Evolutionary conservation across 2,797 vertebrate genomes (phyloP).

Genomic region (Pangasius macronema): DNA sequence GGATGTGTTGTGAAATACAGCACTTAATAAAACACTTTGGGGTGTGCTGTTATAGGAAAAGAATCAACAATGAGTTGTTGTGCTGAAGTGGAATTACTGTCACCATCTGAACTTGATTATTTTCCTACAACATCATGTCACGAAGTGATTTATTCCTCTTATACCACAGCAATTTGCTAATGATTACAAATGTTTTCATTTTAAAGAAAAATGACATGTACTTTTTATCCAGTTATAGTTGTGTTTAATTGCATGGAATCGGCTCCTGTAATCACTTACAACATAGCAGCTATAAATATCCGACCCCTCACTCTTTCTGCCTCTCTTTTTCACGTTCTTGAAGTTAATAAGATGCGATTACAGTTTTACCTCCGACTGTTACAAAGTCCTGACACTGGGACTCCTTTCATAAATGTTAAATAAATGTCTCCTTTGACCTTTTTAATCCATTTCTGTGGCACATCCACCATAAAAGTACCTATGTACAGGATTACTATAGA

Average conservation of each 20-base stretch:
- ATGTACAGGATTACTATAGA: not conserved
- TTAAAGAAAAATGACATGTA: too few relatives aligned
- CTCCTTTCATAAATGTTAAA: not conserved
- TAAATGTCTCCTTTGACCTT: not conserved
- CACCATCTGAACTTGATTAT: not conserved
- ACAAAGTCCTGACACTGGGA: not conserved
- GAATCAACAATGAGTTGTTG: not conserved
- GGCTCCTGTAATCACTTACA: too few relatives aligned
- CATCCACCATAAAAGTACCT: too few relatives aligned
- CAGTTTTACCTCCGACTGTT: too few relatives aligned
- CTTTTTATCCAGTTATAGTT: too few relatives aligned
- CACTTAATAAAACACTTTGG: not conserved
- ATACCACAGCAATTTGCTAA: not conserved
- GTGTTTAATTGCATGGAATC: too few relatives aligned
- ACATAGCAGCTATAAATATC: too few relatives aligned
- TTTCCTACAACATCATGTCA: not conserved
- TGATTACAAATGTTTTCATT: not conserved
- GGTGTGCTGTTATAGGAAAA: not conserved
- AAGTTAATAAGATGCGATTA: too few relatives aligned
- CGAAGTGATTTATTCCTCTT: not conserved
- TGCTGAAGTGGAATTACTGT: too few relatives aligned
- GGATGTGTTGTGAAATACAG: not conserved
- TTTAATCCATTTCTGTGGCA: too few relatives aligned
- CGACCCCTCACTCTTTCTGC: too few relatives aligned
- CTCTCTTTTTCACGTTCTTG: too few relatives aligned